These are phyloP conservation scores for Cosmia trapezina DNA, from an alignment of 2,888 invertebrate genomes.

Conservation along the genomic window DNA sequence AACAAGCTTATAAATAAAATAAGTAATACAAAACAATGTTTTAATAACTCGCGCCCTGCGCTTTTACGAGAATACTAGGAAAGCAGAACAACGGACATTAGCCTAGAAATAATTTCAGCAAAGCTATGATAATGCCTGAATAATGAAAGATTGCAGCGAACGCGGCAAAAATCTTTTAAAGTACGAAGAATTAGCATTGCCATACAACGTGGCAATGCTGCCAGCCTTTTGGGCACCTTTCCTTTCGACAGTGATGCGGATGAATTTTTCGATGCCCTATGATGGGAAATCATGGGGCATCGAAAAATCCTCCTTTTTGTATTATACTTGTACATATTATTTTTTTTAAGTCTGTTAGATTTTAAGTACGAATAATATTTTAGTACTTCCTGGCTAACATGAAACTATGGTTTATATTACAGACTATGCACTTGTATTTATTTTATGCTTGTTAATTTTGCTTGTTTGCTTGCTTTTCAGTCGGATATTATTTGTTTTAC, in stretches of 20 bases:
- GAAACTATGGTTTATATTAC: slow-evolving; percentile 19
- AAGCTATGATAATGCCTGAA: slow-evolving; percentile 40
- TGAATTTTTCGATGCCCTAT: no score
- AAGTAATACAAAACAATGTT: background rate
- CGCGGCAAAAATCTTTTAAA: slow-evolving; percentile 11
- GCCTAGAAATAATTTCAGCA: slow-evolving; percentile 39
- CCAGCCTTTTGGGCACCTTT: no score
- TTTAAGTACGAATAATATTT: slow-evolving; percentile 30
- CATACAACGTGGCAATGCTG: no score
- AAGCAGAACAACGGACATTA: slow-evolving; percentile 8
- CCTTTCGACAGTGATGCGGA: no score
- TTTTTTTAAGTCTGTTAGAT: no score
- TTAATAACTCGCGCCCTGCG: slow-evolving; percentile 8
- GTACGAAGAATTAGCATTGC: slow-evolving; percentile 31
- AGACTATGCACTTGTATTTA: background rate
- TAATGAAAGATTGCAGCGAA: slow-evolving; percentile 48
- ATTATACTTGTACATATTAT: no score
- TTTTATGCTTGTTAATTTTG: slow-evolving; percentile 1
- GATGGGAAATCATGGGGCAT: no score
- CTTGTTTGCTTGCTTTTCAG: background rate
- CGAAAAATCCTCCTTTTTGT: no score
- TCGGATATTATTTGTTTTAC: background rate
- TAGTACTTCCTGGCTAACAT: slow-evolving; percentile 17
- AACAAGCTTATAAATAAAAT: background rate
- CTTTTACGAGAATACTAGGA: slow-evolving; percentile 10